phyloP scores from a whole-genome alignment of 2,113 vertebrate species.

The Gobiocypris rarus region DNA sequence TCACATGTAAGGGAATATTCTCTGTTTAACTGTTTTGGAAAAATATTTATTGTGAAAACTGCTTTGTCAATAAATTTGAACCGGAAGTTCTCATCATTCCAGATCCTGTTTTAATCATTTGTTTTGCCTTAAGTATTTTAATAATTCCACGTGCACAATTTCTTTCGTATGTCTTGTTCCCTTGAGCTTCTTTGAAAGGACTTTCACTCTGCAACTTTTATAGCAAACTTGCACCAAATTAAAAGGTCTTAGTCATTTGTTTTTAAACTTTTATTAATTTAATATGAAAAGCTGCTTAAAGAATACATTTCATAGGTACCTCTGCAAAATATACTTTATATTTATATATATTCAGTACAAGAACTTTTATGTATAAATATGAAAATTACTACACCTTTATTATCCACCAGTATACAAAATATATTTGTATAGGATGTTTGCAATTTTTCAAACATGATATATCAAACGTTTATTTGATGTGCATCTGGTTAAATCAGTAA shows the following conservation, averaged over 20 bases:
- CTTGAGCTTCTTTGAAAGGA: neutral
- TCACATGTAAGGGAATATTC: neutral
- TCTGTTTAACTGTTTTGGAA: neutral
- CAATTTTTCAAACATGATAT: neutral
- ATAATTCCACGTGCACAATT: too few relatives aligned
- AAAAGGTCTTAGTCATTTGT: neutral
- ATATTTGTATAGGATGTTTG: neutral
- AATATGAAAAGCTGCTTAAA: neutral
- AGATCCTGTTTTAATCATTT: neutral
- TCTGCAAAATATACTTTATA: neutral
- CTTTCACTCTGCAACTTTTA: too few relatives aligned
- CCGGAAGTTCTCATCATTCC: neutral
- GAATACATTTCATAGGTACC: neutral
- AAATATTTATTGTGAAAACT: neutral
- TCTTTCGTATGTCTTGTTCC: neutral
- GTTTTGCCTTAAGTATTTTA: neutral
- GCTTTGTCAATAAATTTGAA: too few relatives aligned
- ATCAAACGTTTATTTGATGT: neutral
- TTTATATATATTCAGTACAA: neutral
- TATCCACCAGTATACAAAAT: neutral
- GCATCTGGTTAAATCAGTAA: neutral
- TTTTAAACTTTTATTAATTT: neutral
- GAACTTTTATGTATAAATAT: neutral
- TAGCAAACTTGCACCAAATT: neutral
- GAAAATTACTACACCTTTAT: neutral